Conservation (phyloP, 2,113 vertebrate genomes). For the Agapornis roseicollis region DNA sequence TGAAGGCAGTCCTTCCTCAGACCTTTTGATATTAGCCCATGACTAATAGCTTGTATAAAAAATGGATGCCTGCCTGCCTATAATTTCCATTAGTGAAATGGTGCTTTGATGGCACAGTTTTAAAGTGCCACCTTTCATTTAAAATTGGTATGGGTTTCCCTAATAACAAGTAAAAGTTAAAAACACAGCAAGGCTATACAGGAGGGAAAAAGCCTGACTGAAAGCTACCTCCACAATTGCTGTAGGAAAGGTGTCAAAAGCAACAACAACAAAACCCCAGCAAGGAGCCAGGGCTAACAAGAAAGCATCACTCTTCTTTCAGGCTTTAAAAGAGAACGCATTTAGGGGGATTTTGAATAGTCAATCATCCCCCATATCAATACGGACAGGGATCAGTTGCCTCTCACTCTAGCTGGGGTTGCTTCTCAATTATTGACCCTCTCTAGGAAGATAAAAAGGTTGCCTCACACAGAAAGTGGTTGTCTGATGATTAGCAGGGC, state of each 20-base stretch:
- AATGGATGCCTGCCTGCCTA: not conserved
- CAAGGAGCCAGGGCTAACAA: not conserved
- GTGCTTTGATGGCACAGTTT: not conserved
- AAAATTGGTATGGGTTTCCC: not conserved
- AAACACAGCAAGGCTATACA: not conserved
- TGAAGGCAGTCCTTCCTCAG: not conserved
- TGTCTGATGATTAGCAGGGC: not conserved
- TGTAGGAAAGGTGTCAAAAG: constrained; percentile 16
- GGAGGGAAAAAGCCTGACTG: constrained; percentile 19
- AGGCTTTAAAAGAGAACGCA: not conserved
- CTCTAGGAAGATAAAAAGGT: not conserved
- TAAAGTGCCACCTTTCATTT: not conserved
- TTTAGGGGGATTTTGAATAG: not conserved
- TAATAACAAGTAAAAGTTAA: constrained; percentile 1
- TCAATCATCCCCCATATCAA: not conserved
- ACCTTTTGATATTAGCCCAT: not conserved
- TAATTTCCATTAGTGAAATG: not conserved
- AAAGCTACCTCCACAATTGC: constrained; percentile 24
- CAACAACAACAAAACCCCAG: not conserved
- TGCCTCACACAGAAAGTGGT: not conserved
- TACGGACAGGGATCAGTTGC: not conserved
- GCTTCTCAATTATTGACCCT: not conserved
- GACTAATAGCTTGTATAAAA: not conserved
- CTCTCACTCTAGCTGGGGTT: not conserved
- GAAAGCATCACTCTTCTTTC: not conserved